Evolutionary conservation across 2,113 vertebrate genomes (phyloP), one percentile per base, ranked within the genome.

Genomic region (Oceanites oceanicus): DNA sequence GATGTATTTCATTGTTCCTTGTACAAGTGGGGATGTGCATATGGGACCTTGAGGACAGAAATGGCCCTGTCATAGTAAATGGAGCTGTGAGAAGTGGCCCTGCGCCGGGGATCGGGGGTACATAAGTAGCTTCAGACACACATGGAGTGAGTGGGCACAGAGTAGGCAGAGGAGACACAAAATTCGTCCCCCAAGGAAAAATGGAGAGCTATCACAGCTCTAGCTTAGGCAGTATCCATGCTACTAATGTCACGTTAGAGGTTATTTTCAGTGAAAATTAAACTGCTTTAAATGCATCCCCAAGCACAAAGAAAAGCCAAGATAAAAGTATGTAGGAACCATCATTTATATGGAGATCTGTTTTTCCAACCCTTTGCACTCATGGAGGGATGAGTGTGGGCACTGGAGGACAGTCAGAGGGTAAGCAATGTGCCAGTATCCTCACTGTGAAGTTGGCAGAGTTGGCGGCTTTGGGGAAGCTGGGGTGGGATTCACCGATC

Each of bases 91-190:
- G 55, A 65, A 59, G 26, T 27, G 44, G 29, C 7, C 25, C 29
- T 63, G 32, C 59, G 30, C 42, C 1, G 3, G 21, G 32, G 11
- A 1, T 22, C 5, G 12, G 40, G 10, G 7, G 1, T 45, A 10
- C 8, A 2, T 34, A 52, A 79, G 47, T 6, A 61, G 8, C 50
- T 50, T 66, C 59, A 84, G 45, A n/a, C 21, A 42, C 29, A 36
- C 0, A 0, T 12, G 36, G 45, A 67, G 25, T 0, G 2, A 62
- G 32, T 19, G 9, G 58, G 30, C 47, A 53, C 53, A 42, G 65
- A 38, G 32, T 2, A 47, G 15, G 49, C 50, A 95, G 44, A 66
- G 38, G 12, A 74, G 47, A 58, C 23, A 53, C 7, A 67, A 61
- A 80, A 70, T 50, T 47, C 9, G 3, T 2, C 6, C 40, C 25